A percentile compares a stretch with the other conserved stretches of the same genome.
Conservation (phyloP, 2,797 vertebrate genomes). For the Glyptemys insculpta region DNA sequence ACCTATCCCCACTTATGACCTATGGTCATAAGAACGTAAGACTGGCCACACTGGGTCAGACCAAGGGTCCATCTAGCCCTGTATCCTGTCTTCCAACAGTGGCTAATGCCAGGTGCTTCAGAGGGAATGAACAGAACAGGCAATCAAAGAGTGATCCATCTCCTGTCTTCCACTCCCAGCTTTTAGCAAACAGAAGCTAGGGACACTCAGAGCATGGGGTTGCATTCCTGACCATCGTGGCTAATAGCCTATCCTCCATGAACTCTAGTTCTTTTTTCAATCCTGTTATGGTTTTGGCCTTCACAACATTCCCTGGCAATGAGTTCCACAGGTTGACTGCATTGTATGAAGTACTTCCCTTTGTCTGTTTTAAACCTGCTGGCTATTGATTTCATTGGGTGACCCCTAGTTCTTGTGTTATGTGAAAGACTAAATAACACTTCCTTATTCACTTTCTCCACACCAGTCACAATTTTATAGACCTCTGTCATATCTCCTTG, state of each 20-base stretch:
- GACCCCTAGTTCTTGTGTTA: not conserved
- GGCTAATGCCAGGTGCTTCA: not conserved
- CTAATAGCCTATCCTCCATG: not conserved
- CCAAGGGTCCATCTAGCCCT: not conserved
- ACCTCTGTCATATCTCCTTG: not conserved
- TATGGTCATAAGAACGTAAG: not conserved
- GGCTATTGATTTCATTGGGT: not conserved
- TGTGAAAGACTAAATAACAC: not conserved
- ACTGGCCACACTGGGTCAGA: not conserved
- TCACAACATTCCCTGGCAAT: not conserved
- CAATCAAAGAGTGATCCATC: not conserved
- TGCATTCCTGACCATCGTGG: not conserved
- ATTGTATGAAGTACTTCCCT: not conserved
- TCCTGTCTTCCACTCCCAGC: not conserved
- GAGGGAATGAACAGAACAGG: not conserved
- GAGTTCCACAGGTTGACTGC: not conserved
- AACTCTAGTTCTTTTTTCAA: not conserved
- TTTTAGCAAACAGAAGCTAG: not conserved
- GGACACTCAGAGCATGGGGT: not conserved
- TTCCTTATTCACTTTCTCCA: not conserved
- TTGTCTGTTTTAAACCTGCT: not conserved
- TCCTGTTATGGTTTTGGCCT: not conserved
- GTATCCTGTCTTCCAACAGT: not conserved
- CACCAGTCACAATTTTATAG: not conserved
- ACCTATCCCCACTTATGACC: not conserved